Evolutionary conservation across 2,797 vertebrate species (phyloP).

Genomic region (Cephalopachus bancanus): DNA sequence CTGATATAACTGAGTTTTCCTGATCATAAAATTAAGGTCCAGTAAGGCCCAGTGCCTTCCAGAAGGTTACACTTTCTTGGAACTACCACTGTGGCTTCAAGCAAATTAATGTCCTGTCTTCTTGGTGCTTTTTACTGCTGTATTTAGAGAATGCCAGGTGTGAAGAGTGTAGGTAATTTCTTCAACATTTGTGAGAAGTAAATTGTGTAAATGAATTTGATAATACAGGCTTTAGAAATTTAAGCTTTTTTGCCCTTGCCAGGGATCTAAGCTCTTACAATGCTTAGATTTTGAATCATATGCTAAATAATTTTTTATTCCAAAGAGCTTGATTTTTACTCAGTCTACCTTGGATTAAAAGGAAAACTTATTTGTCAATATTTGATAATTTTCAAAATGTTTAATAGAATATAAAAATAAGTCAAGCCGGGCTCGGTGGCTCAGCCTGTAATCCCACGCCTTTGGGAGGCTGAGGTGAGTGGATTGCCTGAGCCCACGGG

Average conservation of each 20-base stretch:
- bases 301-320: background rate
- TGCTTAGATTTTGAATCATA: background rate
- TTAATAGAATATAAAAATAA: conserved; percentile 23
- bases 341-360: background rate
- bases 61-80: background rate
- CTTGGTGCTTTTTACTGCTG: background rate
- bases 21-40: background rate
- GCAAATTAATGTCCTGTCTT: background rate
- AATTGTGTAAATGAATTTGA: background rate
- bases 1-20: background rate
- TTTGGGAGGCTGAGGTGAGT: no score
- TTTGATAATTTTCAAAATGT: background rate
- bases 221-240: background rate
- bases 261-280: background rate
- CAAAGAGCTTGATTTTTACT: background rate
- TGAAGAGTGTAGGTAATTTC: background rate
- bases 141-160: background rate
- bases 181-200: background rate
- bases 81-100: background rate
- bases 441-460: no score
- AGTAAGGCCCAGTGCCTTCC: background rate
- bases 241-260: background rate
- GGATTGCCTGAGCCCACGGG: no score
- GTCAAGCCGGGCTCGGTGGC: no score
- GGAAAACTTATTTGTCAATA: background rate